phyloP scores from a whole-genome alignment of 2,888 invertebrate genomes.

The Conops quadrifasciatus region DNA sequence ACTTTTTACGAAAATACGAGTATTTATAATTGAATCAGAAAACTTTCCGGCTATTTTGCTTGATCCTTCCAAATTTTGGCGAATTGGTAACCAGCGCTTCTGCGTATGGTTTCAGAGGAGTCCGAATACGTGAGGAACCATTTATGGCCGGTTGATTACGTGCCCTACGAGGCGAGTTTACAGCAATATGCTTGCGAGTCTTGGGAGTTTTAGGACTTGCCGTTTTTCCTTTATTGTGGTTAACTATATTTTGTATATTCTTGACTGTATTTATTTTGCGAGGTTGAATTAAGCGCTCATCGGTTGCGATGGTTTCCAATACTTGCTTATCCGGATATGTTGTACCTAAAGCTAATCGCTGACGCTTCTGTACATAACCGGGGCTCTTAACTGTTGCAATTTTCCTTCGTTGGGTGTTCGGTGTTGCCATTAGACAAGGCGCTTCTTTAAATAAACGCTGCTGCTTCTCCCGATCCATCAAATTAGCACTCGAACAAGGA shows the following conservation, averaged over 20 bases:
- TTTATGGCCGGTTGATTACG: conserved; percentile 28
- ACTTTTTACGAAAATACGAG: not conserved
- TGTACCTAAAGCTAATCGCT: conserved; percentile 36
- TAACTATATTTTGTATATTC: conserved; percentile 34
- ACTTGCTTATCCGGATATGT: conserved; percentile 41
- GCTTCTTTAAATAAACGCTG: not conserved
- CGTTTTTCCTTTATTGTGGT: conserved; percentile 15
- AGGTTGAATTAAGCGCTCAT: conserved; percentile 36
- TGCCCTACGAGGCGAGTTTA: conserved; percentile 40
- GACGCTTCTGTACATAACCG: conserved; percentile 44
- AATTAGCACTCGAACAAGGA: too few species aligned
- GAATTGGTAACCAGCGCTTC: conserved; percentile 12
- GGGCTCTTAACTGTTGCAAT: conserved; percentile 42
- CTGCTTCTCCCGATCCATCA: not conserved
- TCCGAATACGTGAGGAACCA: conserved; percentile 2
- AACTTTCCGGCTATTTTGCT: not conserved
- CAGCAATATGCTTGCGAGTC: conserved; percentile 38
- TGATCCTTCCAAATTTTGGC: conserved; percentile 7
- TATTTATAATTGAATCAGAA: too few species aligned
- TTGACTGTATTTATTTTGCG: not conserved
- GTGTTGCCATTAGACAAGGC: conserved; percentile 21
- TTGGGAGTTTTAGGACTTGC: conserved; percentile 41
- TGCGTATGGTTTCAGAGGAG: not conserved
- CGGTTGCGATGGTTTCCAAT: conserved; percentile 41
- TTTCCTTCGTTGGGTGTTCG: conserved; percentile 11